Conservation (phyloP, 2,113 vertebrate species). For the Phalacrocorax brasilianus region DNA sequence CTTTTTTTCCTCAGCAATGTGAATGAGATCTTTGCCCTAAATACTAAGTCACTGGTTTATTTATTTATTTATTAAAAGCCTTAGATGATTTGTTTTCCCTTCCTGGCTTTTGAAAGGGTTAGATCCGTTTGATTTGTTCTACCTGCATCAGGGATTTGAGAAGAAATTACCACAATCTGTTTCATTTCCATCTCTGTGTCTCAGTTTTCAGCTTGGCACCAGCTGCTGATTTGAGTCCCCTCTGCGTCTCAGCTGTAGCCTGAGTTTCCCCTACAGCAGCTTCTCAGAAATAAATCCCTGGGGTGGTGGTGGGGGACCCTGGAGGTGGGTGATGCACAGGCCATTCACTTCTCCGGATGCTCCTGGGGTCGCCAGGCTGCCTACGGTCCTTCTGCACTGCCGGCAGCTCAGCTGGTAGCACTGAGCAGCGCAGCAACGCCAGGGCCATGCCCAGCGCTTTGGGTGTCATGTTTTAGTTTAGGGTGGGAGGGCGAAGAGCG, state of each 20-base stretch:
- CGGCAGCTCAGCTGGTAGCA: background rate
- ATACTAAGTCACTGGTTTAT: background rate
- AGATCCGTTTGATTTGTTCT: background rate
- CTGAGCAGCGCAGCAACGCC: background rate
- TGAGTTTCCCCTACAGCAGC: accelerated
- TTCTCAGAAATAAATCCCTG: background rate
- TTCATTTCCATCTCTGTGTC: background rate
- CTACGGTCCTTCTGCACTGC: accelerated
- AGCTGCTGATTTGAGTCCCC: background rate
- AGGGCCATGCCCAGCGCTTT: accelerated
- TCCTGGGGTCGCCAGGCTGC: background rate
- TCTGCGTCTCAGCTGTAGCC: background rate
- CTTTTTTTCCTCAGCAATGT: background rate
- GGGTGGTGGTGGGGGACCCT: too few species aligned
- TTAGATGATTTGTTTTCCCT: background rate
- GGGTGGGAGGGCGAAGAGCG: background rate
- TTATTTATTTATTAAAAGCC: background rate
- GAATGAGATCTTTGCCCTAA: background rate
- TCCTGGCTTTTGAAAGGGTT: background rate
- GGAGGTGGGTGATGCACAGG: too few species aligned
- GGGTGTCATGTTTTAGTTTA: background rate
- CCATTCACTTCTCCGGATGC: background rate
- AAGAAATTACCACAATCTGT: background rate
- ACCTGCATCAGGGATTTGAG: background rate
- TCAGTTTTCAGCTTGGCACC: background rate